A percentile compares a stretch with the other conserved stretches of the same genome.
These are phyloP conservation scores for Myotis davidii DNA, from an alignment of 2,113 vertebrate species.

Conservation along the genomic window DNA sequence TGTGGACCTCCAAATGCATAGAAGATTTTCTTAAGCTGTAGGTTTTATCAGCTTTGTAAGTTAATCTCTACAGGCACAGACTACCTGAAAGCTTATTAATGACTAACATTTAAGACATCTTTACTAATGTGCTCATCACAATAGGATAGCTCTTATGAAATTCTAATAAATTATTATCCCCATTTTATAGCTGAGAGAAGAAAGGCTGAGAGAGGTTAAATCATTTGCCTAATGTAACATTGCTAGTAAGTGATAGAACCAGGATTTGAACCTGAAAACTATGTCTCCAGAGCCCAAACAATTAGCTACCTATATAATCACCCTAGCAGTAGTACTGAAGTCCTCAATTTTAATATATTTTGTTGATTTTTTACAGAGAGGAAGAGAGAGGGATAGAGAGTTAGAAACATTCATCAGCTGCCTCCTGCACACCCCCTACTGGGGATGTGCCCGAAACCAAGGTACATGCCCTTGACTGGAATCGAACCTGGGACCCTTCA, in stretches of 20 bases:
- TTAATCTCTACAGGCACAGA: neutral
- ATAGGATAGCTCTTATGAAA: neutral
- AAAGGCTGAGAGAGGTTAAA: neutral
- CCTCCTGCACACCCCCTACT: no score
- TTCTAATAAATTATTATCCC: neutral
- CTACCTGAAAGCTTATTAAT: neutral
- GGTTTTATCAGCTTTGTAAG: neutral
- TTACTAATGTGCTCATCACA: neutral
- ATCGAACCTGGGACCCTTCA: no score
- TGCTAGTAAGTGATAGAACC: neutral
- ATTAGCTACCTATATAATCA: neutral
- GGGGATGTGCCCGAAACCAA: no score
- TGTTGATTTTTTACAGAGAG: no score
- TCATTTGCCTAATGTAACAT: neutral
- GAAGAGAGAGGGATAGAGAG: no score
- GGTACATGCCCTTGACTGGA: no score
- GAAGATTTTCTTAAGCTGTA: neutral
- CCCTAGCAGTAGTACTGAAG: accelerated
- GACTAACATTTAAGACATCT: neutral
- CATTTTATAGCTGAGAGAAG: neutral
- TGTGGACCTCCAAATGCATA: neutral
- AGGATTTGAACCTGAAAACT: neutral
- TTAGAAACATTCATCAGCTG: no score
- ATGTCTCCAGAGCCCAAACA: neutral
- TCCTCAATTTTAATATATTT: neutral